These are phyloP conservation scores for Adelges cooleyi DNA, from an alignment of 1,140 invertebrate genomes.

Conservation along the genomic window DNA sequence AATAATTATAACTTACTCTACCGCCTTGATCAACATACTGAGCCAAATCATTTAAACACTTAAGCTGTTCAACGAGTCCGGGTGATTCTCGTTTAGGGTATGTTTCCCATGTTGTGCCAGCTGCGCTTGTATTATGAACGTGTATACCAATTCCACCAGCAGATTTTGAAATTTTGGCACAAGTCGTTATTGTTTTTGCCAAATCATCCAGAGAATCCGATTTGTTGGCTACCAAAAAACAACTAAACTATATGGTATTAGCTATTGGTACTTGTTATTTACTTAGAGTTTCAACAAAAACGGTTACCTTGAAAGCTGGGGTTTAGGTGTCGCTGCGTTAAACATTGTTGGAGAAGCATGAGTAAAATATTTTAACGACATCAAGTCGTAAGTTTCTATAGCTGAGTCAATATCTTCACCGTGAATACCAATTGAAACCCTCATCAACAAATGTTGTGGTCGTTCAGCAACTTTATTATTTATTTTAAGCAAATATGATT, in stretches of 20 bases:
- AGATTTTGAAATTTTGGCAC: constrained; percentile 91
- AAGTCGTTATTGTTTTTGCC: constrained; percentile 86
- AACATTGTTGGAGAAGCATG: constrained; percentile 97
- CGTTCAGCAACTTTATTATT: constrained; percentile 88
- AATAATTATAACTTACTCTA: constrained; percentile 46
- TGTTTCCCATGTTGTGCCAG: constrained; percentile 79
- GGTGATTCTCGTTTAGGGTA: constrained; percentile 51
- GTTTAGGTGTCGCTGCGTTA: constrained; percentile 79
- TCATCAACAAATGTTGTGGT: constrained; percentile 98
- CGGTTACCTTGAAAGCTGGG: constrained; percentile 75
- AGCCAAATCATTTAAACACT: constrained; percentile 93
- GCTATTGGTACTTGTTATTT: not conserved
- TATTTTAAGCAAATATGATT: constrained; percentile 90
- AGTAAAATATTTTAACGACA: constrained; percentile 94
- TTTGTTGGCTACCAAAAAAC: constrained; percentile 89
- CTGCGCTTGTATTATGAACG: constrained; percentile 88
- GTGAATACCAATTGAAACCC: constrained; percentile 94
- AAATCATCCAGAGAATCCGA: constrained; percentile 99
- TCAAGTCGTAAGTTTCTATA: constrained; percentile 92
- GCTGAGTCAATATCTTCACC: constrained; percentile 82
- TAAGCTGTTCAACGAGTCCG: constrained; percentile 93
- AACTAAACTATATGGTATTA: constrained; percentile 44
- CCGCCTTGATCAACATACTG: constrained; percentile 97
- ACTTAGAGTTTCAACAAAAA: not conserved
- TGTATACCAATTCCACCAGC: constrained; percentile 96